Percentiles rank a stretch among this genome's conserved stretches.
Conservation (phyloP, 2,888 invertebrate genomes). For the Tethea ocularis region DNA sequence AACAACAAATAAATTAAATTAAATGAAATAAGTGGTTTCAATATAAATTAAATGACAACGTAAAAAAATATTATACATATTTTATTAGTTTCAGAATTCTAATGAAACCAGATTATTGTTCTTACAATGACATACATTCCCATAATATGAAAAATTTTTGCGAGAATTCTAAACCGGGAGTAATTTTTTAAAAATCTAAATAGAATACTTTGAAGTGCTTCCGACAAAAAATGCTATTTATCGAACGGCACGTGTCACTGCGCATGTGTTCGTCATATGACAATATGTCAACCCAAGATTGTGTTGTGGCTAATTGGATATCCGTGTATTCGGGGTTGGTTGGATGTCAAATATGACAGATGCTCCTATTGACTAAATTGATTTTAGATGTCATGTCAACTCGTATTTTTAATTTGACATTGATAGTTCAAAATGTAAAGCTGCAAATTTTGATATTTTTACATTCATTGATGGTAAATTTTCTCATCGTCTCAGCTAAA, state of each 20-base stretch:
- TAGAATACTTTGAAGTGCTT: slow-evolving; percentile 15
- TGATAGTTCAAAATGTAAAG: background rate
- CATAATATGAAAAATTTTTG: no score
- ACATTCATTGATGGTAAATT: no score
- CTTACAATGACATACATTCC: no score
- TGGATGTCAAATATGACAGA: slow-evolving; percentile 15
- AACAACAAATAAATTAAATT: no score
- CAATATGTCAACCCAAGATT: slow-evolving; percentile 39
- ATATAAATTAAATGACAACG: no score
- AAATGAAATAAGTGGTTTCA: no score
- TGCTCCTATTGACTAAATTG: slow-evolving; percentile 8
- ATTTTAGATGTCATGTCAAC: slow-evolving; percentile 3
- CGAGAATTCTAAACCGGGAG: no score
- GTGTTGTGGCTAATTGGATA: slow-evolving; percentile 56
- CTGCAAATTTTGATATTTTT: background rate
- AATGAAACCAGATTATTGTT: no score
- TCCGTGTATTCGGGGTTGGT: slow-evolving; percentile 42
- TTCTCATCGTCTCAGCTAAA: no score
- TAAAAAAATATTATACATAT: no score
- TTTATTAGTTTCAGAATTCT: no score
- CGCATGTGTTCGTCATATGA: slow-evolving; percentile 2
- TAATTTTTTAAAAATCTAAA: no score
- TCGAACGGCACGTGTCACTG: slow-evolving; percentile 45
- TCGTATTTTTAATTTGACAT: background rate
- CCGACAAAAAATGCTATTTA: slow-evolving; percentile 18